Evolutionary conservation across 1,140 invertebrate species (phyloP).

Genomic region (Homarus americanus): DNA sequence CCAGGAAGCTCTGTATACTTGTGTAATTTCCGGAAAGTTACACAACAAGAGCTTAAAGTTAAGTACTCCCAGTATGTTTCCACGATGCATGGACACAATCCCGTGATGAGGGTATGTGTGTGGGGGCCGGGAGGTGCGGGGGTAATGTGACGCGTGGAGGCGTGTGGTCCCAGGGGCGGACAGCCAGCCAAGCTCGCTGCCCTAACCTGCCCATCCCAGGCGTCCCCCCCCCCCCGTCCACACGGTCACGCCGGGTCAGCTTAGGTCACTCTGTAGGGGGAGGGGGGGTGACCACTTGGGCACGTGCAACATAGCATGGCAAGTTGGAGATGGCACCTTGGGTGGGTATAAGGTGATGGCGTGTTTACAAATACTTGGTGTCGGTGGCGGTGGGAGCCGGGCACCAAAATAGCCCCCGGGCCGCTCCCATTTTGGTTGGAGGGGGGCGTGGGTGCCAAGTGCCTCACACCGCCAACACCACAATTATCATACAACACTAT

Average conservation of each 20-base stretch:
- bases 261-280: not conserved
- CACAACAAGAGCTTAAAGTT: too few relatives aligned
- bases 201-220: not conserved
- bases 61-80: too few relatives aligned
- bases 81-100: too few relatives aligned
- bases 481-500: not conserved
- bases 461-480: not conserved
- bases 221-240: too few relatives aligned
- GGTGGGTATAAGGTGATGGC: slow-evolving; percentile 27
- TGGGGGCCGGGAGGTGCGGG: not conserved
- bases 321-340: slow-evolving; percentile 11
- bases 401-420: slow-evolving; percentile 62
- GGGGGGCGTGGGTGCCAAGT: slow-evolving; percentile 33
- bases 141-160: not conserved
- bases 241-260: slow-evolving; percentile 1
- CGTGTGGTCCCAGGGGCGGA: not conserved
- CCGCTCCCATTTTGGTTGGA: slow-evolving; percentile 69
- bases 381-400: slow-evolving; percentile 60
- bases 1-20: too few relatives aligned
- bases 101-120: too few relatives aligned
- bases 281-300: not conserved
- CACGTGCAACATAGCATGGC: not conserved
- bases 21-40: too few relatives aligned
- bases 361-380: slow-evolving; percentile 74
- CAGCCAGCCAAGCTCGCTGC: not conserved